Evolutionary conservation across 2,888 invertebrate species (phyloP).

Genomic region (Zelleria hepariella): DNA sequence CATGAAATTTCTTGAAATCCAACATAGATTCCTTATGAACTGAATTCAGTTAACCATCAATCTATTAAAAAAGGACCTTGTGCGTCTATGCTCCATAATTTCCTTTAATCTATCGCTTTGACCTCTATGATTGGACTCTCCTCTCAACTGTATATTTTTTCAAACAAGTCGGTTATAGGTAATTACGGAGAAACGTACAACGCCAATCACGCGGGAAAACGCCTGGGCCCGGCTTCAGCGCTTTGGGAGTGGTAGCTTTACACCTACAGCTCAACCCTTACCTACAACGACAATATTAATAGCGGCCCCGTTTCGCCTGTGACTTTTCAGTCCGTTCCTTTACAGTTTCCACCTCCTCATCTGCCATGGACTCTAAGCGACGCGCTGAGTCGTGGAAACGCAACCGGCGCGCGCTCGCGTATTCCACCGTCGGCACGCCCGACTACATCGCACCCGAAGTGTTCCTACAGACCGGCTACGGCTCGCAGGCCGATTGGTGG

Average conservation of each 20-base stretch:
- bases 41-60: too few relatives aligned
- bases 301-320: background rate
- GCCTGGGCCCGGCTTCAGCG: background rate
- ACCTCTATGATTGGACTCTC: too few relatives aligned
- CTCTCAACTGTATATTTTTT: too few relatives aligned
- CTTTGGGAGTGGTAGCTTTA: background rate
- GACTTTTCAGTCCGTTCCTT: background rate
- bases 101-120: too few relatives aligned
- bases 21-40: too few relatives aligned
- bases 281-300: background rate
- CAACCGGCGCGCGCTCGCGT: conserved; percentile 94
- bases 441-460: conserved; percentile 99
- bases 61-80: too few relatives aligned
- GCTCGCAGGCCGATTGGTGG: conserved; percentile 99
- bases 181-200: too few relatives aligned
- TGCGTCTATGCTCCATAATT: too few relatives aligned
- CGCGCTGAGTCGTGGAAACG: conserved; percentile 99
- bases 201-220: background rate
- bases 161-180: too few relatives aligned
- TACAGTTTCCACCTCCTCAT: conserved; percentile 58
- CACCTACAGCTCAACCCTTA: too few relatives aligned
- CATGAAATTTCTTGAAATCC: too few relatives aligned
- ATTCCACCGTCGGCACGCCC: conserved; percentile 96
- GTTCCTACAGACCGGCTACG: conserved; percentile 97
- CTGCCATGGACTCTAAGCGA: conserved; percentile 95